Percentiles rank a stretch among this genome's conserved stretches.
Evolutionary conservation across 2,888 invertebrate genomes (phyloP).

Genomic region (Torymus tubicola): DNA sequence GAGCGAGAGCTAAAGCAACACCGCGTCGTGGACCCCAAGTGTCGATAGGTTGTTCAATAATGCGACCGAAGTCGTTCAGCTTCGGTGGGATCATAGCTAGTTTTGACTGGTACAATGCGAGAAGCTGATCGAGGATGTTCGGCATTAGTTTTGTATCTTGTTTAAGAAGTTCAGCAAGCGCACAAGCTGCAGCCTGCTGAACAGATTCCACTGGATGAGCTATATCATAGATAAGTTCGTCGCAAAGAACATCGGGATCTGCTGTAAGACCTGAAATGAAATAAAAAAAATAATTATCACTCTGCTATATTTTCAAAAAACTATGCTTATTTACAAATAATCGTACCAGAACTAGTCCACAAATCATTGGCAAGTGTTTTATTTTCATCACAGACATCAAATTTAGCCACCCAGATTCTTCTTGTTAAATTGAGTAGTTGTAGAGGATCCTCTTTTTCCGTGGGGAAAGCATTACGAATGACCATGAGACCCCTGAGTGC

Average conservation of each 20-base stretch:
- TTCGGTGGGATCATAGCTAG: slow-evolving; percentile 89
- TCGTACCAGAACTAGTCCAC: slow-evolving; percentile 78
- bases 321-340: background rate
- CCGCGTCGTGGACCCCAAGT: slow-evolving; percentile 94
- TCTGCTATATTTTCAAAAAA: background rate
- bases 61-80: slow-evolving; percentile 94
- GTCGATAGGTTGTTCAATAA: slow-evolving; percentile 90
- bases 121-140: slow-evolving; percentile 81
- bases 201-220: slow-evolving; percentile 89
- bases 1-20: slow-evolving; percentile 88
- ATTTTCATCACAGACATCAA: slow-evolving; percentile 88
- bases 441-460: slow-evolving; percentile 79
- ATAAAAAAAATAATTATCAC: background rate
- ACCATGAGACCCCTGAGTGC: slow-evolving; percentile 85
- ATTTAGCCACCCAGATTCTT: slow-evolving; percentile 89
- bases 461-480: slow-evolving; percentile 81
- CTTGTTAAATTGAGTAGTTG: slow-evolving; percentile 82
- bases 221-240: slow-evolving; percentile 82
- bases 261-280: slow-evolving; percentile 76
- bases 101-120: slow-evolving; percentile 86
- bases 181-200: slow-evolving; percentile 89
- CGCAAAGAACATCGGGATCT: slow-evolving; percentile 77
- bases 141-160: slow-evolving; percentile 78
- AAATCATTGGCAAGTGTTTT: slow-evolving; percentile 81
- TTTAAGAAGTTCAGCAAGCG: slow-evolving; percentile 84